Conservation (phyloP, 1,140 invertebrate species). For the Colletes latitarsis region DNA sequence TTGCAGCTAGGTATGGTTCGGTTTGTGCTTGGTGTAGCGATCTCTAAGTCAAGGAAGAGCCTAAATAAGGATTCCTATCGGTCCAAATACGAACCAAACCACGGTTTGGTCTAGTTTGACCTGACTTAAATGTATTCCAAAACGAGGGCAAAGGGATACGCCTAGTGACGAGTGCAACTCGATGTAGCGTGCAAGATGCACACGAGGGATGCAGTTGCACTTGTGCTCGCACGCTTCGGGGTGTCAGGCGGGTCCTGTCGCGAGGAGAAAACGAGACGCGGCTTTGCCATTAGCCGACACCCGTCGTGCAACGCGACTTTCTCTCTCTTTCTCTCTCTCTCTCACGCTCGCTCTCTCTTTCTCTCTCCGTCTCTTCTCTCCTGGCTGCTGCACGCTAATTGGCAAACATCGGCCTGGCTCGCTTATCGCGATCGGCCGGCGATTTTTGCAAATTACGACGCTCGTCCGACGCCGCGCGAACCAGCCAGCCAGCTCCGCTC, state of each 20-base stretch:
- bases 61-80: no score
- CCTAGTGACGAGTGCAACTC: not conserved
- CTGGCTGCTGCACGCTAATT: slow-evolving; percentile 66
- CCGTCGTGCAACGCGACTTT: slow-evolving; percentile 40
- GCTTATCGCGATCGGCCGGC: slow-evolving; percentile 70
- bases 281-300: slow-evolving; percentile 75
- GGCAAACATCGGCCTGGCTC: slow-evolving; percentile 69
- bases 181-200: not conserved
- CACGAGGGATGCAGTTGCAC: slow-evolving; percentile 32
- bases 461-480: slow-evolving; percentile 58
- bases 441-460: slow-evolving; percentile 72
- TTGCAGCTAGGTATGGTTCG: no score
- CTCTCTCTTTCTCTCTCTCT: slow-evolving; percentile 50
- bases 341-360: slow-evolving; percentile 52
- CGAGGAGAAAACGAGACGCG: slow-evolving; percentile 63
- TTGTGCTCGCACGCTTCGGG: slow-evolving; percentile 30
- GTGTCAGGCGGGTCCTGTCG: slow-evolving; percentile 59
- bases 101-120: not conserved
- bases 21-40: no score
- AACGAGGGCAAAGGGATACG: not conserved
- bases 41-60: no score
- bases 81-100: not conserved
- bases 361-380: slow-evolving; percentile 47
- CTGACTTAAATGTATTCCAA: not conserved
- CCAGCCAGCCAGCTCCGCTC: slow-evolving; percentile 20